Percentiles rank a stretch among this genome's conserved stretches.
phyloP scores from a whole-genome alignment of 1,140 invertebrate species.

The Melanaphis sacchari region DNA sequence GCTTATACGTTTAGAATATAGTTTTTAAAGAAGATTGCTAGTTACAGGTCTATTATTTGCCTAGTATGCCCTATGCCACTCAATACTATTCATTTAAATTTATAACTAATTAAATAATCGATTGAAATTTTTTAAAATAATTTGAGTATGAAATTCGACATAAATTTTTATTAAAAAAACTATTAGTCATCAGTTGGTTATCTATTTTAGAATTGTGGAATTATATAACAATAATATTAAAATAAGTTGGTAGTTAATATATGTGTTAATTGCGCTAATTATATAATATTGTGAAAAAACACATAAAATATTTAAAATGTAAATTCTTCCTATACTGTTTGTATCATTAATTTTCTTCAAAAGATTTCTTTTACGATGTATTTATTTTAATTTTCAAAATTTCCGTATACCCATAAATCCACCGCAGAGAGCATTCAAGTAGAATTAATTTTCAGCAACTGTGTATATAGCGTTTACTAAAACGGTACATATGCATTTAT shows the following conservation, averaged over 20 bases:
- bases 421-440: neutral
- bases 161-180: neutral
- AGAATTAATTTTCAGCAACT: neutral
- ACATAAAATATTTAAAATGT: neutral
- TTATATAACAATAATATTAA: neutral
- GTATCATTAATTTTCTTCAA: neutral
- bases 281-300: neutral
- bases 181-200: neutral
- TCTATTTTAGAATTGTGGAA: neutral
- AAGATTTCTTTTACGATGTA: neutral
- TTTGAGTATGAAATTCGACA: neutral
- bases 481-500: neutral
- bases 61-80: neutral
- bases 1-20: neutral
- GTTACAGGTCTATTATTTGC: neutral
- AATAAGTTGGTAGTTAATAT: neutral
- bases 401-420: neutral
- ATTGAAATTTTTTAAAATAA: too few species aligned
- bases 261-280: neutral
- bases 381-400: neutral
- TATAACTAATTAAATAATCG: neutral
- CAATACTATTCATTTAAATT: neutral
- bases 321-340: neutral
- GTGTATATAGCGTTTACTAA: neutral
- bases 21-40: neutral